Percentiles rank a stretch among this genome's conserved stretches.
These are phyloP conservation scores for Ptychoptera albimana DNA, from an alignment of 2,888 invertebrate species.

Conservation along the genomic window DNA sequence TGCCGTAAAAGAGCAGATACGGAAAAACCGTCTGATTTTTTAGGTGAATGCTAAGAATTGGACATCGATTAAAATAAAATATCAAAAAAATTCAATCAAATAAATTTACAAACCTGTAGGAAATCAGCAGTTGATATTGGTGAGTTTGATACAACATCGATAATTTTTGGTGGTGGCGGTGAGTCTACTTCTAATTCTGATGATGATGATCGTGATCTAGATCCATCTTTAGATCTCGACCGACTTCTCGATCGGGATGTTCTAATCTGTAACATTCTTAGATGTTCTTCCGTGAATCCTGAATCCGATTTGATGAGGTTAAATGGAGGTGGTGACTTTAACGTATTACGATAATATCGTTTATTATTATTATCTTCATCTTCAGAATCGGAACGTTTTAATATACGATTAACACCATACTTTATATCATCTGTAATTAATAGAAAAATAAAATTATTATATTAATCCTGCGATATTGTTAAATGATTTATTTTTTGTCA, in stretches of 20 bases:
- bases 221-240: conserved; percentile 19
- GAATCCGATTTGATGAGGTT: background rate
- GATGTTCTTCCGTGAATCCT: no score
- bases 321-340: conserved; percentile 1
- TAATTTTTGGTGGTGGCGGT: conserved; percentile 38
- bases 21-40: conserved; percentile 69
- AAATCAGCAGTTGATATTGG: conserved; percentile 19
- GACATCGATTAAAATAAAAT: no score
- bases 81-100: no score
- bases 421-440: conserved; percentile 60
- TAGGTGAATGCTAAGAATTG: conserved; percentile 22
- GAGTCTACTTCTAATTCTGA: conserved; percentile 65
- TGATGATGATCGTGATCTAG: conserved; percentile 39
- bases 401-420: conserved; percentile 68
- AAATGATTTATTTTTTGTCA: no score
- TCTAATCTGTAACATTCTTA: conserved; percentile 2
- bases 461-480: no score
- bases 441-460: conserved; percentile 11
- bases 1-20: conserved; percentile 69
- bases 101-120: no score
- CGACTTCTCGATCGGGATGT: conserved; percentile 23
- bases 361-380: conserved; percentile 40
- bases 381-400: conserved; percentile 41
- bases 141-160: conserved; percentile 20
- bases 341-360: conserved; percentile 25